Evolutionary conservation across 2,888 invertebrate species (phyloP), one percentile per base, ranked within the genome.

Genomic region (Limulus polyphemus): DNA sequence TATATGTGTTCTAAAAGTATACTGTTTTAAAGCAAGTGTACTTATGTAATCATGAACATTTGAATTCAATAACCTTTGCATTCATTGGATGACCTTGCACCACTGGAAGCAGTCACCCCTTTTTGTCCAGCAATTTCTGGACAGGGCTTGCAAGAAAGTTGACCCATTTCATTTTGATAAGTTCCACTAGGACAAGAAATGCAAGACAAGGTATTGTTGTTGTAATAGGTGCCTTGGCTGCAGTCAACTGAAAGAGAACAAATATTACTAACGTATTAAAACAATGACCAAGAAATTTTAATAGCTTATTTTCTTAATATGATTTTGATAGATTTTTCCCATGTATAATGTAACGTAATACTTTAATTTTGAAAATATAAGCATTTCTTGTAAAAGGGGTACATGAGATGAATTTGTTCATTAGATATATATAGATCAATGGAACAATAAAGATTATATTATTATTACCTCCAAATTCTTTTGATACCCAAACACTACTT

Each of bases 131-230:
- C 89, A 64, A 93, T 92, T 4, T 84, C 81, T 1, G 95, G 94
- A 76, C 98, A 98, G 57, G 87, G 80, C 57, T 84, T 87, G 77
- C 98, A 98, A 72, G 88, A 87, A 55, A 86, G 78, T 74, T 93
- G 91, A 1, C 93, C 93, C 2, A 88, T 84, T 77, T 93, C 91
- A 65, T 94, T 92, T 77, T 97, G 97, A 76, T 94, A 98, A 0
- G 86, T 87, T 67, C 97, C 97, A 52, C 87, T 80, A 0, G 89
- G 87, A 72, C 95, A 95, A 46, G 88, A 84, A 55, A 85, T 79
- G 75, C 95, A 95, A 16, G 84, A 82, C 64, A 84, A 85, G 7
- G 83, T 82, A 55, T 83, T 67, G 32, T 69, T 82, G 68, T 90
- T 84, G 74, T 87, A 89, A 79, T 81, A 93, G 1, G 90, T 90